Evolutionary conservation across 2,113 vertebrate genomes (phyloP).

Genomic region (Rhagologus leucostigma): DNA sequence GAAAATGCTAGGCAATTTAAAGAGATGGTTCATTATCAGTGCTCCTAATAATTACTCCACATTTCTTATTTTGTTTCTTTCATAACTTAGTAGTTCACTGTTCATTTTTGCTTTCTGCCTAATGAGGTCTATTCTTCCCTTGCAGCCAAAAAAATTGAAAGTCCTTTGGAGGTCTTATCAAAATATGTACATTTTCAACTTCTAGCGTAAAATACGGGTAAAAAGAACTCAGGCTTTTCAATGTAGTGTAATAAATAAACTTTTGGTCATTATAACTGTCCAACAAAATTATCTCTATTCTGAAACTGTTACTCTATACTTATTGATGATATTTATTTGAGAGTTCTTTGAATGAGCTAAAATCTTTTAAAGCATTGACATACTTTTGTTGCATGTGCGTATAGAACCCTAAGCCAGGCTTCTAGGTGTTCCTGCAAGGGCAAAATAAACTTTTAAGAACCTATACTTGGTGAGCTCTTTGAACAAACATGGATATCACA

Average conservation of each 20-base stretch:
- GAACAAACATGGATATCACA: background rate
- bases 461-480: fast-evolving
- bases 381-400: background rate
- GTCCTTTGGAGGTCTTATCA: background rate
- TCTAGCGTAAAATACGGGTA: background rate
- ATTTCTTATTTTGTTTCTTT: background rate
- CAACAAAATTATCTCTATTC: background rate
- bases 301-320: background rate
- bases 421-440: background rate
- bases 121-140: background rate
- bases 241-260: background rate
- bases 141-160: background rate
- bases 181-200: background rate
- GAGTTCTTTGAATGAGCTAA: background rate
- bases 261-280: background rate
- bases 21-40: background rate
- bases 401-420: background rate
- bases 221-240: background rate
- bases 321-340: background rate
- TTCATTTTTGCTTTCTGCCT: background rate
- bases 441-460: background rate
- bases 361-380: background rate
- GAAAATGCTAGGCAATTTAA: background rate
- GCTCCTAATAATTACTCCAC: background rate
- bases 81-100: background rate